Conservation (phyloP, 2,797 vertebrate genomes). For the Astyanax mexicanus region DNA sequence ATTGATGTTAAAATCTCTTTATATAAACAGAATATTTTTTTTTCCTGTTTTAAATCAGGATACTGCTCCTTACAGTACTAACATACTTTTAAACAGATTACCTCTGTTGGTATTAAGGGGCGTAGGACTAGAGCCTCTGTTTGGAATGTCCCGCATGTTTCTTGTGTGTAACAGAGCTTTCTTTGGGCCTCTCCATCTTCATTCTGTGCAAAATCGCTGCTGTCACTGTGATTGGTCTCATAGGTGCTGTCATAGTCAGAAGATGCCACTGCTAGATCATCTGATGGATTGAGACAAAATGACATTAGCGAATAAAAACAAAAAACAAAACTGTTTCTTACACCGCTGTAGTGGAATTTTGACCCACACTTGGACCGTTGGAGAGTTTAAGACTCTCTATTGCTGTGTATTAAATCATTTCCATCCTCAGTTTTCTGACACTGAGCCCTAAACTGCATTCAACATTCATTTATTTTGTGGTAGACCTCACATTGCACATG, state of each 20-base stretch:
- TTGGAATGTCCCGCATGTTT: constrained; percentile 66
- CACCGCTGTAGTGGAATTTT: too few species aligned
- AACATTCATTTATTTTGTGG: too few species aligned
- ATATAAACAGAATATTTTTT: too few species aligned
- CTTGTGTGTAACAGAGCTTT: constrained; percentile 61
- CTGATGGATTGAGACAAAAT: constrained; percentile 65
- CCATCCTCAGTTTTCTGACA: too few species aligned
- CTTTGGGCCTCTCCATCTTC: constrained; percentile 82
- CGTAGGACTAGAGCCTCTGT: constrained; percentile 80
- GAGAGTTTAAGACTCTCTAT: too few species aligned
- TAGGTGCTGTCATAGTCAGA: constrained; percentile 90
- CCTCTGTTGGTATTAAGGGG: constrained; percentile 78
- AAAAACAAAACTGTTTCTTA: constrained; percentile 66
- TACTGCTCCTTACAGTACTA: background rate
- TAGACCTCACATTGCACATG: too few species aligned
- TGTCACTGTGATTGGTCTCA: constrained; percentile 94
- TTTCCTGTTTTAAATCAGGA: background rate
- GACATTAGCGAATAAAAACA: constrained; percentile 1
- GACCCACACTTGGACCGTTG: too few species aligned
- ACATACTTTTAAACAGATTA: constrained; percentile 40
- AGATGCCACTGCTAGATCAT: constrained; percentile 87
- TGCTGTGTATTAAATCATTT: too few species aligned
- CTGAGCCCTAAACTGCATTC: too few species aligned
- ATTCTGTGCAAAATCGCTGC: constrained; percentile 90
- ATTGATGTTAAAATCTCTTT: too few species aligned